phyloP scores from a whole-genome alignment of 2,888 invertebrate species.

The Cerastis leucographa region DNA sequence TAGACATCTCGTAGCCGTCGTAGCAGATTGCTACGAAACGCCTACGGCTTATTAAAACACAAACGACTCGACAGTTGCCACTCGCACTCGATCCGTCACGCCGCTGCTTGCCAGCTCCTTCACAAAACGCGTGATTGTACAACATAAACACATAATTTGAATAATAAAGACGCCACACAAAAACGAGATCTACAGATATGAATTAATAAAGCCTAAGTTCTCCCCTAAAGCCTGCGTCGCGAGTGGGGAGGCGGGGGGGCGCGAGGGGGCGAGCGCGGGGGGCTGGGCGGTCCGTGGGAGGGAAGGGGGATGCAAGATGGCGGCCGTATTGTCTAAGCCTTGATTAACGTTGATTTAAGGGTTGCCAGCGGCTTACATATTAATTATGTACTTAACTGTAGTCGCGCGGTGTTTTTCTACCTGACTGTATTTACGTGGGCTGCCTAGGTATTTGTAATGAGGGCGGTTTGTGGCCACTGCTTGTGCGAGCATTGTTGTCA shows the following conservation, averaged over 20 bases:
- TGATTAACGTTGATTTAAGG: conserved; percentile 88
- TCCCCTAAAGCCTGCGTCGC: conserved; percentile 78
- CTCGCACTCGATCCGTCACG: conserved; percentile 16
- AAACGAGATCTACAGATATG: conserved; percentile 77
- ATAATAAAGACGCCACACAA: conserved; percentile 73
- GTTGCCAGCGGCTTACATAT: conserved; percentile 85
- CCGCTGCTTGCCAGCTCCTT: conserved; percentile 11
- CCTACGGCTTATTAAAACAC: conserved; percentile 58
- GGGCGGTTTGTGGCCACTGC: conserved; percentile 57
- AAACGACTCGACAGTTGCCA: conserved; percentile 23
- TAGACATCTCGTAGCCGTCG: conserved; percentile 68
- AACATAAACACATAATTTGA: conserved; percentile 72
- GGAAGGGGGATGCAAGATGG: conserved; percentile 81
- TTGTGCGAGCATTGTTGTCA: conserved; percentile 31
- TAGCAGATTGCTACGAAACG: conserved; percentile 68
- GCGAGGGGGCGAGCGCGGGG: conserved; percentile 59
- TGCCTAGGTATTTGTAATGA: conserved; percentile 57
- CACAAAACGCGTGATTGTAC: conserved; percentile 54
- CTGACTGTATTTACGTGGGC: conserved; percentile 68
- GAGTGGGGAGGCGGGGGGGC: conserved; percentile 66
- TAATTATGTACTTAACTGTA: conserved; percentile 87
- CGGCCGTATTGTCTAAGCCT: conserved; percentile 88
- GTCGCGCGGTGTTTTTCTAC: conserved; percentile 73
- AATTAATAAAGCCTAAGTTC: conserved; percentile 81
- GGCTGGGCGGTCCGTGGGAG: conserved; percentile 61